phyloP scores from a whole-genome alignment of 1,140 invertebrate species.

The Bradysia coprophila region DNA sequence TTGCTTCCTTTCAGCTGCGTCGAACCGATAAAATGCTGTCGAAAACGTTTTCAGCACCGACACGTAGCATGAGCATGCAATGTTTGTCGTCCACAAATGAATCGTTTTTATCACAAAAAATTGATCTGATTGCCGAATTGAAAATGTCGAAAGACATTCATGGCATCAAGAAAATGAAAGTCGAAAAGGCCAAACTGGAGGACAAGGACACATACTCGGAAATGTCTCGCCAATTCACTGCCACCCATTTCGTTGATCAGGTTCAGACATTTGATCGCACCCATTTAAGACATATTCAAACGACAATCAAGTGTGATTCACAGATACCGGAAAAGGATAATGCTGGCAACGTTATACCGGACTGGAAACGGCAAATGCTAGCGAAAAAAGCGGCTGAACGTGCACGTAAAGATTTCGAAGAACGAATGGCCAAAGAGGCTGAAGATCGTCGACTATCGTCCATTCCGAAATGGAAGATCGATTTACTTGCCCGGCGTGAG shows the following conservation, averaged over 20 bases:
- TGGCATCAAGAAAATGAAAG: conserved; percentile 77
- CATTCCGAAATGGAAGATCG: conserved; percentile 84
- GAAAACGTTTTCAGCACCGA: conserved; percentile 61
- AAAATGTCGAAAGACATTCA: conserved; percentile 80
- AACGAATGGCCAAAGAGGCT: conserved; percentile 60
- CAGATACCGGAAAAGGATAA: conserved; percentile 79
- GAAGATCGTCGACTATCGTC: conserved; percentile 68
- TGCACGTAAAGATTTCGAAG: conserved; percentile 75
- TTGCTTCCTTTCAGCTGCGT: conserved; percentile 38
- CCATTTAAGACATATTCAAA: neutral
- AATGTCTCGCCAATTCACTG: conserved; percentile 65
- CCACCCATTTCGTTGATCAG: conserved; percentile 75
- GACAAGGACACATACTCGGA: conserved; percentile 66
- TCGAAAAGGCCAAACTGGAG: conserved; percentile 64
- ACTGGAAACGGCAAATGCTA: conserved; percentile 88
- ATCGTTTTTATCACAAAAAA: conserved; percentile 55
- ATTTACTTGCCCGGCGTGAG: conserved; percentile 65
- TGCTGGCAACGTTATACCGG: conserved; percentile 74
- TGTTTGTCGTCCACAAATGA: conserved; percentile 42
- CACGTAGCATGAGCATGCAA: conserved; percentile 49
- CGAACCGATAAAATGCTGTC: conserved; percentile 52
- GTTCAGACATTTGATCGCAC: conserved; percentile 24
- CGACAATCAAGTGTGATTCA: neutral
- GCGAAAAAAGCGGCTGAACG: conserved; percentile 83
- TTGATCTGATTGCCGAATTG: conserved; percentile 73